Conservation (phyloP, 2,888 invertebrate genomes). For the Alentia gelatinosa region DNA sequence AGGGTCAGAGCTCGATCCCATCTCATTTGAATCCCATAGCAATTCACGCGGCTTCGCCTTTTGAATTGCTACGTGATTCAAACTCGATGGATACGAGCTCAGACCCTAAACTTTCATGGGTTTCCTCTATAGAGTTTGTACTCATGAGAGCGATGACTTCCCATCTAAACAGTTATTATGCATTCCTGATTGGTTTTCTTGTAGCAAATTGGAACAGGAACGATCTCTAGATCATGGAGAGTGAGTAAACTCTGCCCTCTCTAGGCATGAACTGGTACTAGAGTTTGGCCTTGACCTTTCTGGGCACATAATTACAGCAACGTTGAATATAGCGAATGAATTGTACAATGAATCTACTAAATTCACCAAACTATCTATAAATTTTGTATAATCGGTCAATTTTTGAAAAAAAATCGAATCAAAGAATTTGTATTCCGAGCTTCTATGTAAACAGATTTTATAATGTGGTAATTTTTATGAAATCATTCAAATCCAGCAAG, state of each 20-base stretch:
- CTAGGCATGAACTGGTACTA: slow-evolving; percentile 47
- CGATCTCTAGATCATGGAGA: slow-evolving; percentile 41
- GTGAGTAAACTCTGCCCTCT: slow-evolving; percentile 29
- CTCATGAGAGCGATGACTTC: too few relatives aligned
- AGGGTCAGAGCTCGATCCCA: too few relatives aligned
- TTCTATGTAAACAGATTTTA: background rate
- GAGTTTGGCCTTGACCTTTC: slow-evolving; percentile 50
- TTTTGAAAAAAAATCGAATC: background rate
- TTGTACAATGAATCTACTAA: background rate
- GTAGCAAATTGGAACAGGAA: slow-evolving; percentile 39
- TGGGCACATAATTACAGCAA: background rate
- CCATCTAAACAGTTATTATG: too few relatives aligned
- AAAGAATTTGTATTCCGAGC: too few relatives aligned
- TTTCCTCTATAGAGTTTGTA: too few relatives aligned
- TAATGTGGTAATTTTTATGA: background rate
- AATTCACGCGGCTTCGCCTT: too few relatives aligned
- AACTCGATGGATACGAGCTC: too few relatives aligned
- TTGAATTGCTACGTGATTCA: too few relatives aligned
- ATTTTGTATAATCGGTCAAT: background rate
- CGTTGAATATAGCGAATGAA: background rate
- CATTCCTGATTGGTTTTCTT: background rate
- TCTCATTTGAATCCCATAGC: too few relatives aligned
- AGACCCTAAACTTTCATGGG: too few relatives aligned
- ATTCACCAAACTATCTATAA: background rate
- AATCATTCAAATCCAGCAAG: background rate